Evolutionary conservation across 2,888 invertebrate genomes (phyloP), one percentile per base, ranked within the genome.

Genomic region (Choreutis nemorana): DNA sequence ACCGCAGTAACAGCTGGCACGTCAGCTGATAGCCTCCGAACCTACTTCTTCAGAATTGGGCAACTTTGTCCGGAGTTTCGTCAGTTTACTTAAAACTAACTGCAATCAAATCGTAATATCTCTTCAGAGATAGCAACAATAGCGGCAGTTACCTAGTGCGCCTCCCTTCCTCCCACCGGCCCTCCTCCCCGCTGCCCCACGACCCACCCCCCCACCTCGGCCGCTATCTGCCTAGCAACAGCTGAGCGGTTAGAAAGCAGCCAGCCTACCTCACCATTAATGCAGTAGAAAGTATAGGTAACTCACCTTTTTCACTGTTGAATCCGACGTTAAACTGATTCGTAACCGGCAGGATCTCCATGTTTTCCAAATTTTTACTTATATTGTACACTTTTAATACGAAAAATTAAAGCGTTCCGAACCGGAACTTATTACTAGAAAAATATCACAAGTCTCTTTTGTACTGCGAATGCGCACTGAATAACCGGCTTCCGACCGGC

Each of bases 321-420:
- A 89, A 89, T 81, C 86, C 86, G 64, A 87, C 87, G 70, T 83
- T 85, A 71, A 86, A 84, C 77, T 84, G 85, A 80, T 84, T 89
- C 68, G 86, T 85, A 65, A 88, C 86, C 66, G 88, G 85, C 67
- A 90, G 83, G 72, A 90, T 86, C 83, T 90, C 90, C 90, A 90
- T 90, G 67, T 83, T 85, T 56, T 78, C 72, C 73, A 73, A 73
- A 73, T 77, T 62, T 64, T 79, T 72, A 73, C 77, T 77, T 73
- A 75, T 75, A 68, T 75, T 77, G 78, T 77, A 75, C 79, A 80
- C 79, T 77, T 78, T 73, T 54, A 38, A 55, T 59, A 58, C 56
- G 51, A 64, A 65, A 65, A 63, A 55, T 57, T 56, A 48, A 61
- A 57, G 50, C 44, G 77, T 72, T 72, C 72, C 75, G 61, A 42